Percentiles rank a stretch among this genome's conserved stretches.
These are phyloP conservation scores for Pelmatolapia mariae DNA, from an alignment of 2,113 vertebrate species.

Conservation along the genomic window DNA sequence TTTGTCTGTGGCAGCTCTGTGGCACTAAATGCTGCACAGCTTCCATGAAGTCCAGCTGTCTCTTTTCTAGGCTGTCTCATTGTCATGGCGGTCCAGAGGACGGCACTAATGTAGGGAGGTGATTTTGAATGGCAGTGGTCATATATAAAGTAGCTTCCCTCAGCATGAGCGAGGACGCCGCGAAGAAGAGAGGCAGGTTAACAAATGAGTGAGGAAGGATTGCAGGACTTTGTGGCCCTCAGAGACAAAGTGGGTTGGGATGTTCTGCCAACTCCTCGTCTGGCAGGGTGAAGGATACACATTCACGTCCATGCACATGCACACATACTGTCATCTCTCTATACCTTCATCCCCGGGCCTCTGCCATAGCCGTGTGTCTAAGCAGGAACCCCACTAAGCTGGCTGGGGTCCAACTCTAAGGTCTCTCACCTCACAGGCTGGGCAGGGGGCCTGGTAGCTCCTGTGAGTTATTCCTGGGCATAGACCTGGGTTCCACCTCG, in stretches of 20 bases:
- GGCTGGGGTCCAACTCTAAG: conserved; percentile 65
- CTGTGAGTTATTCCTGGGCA: conserved; percentile 66
- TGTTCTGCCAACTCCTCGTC: conserved; percentile 56
- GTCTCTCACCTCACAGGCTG: conserved; percentile 71
- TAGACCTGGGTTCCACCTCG: conserved; percentile 30
- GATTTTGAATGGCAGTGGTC: conserved; percentile 30
- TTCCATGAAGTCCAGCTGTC: background rate
- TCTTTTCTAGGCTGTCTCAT: background rate
- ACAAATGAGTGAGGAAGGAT: conserved; percentile 61
- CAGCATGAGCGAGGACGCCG: conserved; percentile 37
- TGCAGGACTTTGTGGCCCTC: conserved; percentile 49
- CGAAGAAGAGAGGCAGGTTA: conserved; percentile 47
- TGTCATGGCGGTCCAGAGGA: background rate
- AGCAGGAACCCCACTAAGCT: conserved; percentile 66
- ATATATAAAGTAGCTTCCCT: conserved; percentile 36
- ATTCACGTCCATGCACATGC: background rate
- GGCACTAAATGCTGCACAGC: background rate
- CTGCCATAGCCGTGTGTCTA: conserved; percentile 38
- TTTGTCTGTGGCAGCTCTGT: background rate
- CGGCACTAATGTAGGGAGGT: background rate
- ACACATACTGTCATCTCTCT: conserved; percentile 48
- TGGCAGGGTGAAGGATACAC: conserved; percentile 68
- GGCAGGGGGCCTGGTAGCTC: conserved; percentile 52
- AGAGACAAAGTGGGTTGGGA: conserved; percentile 54
- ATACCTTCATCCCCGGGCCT: conserved; percentile 35